Evolutionary conservation across 2,888 invertebrate species (phyloP).

Genomic region (Acrocyrtus sp.): DNA sequence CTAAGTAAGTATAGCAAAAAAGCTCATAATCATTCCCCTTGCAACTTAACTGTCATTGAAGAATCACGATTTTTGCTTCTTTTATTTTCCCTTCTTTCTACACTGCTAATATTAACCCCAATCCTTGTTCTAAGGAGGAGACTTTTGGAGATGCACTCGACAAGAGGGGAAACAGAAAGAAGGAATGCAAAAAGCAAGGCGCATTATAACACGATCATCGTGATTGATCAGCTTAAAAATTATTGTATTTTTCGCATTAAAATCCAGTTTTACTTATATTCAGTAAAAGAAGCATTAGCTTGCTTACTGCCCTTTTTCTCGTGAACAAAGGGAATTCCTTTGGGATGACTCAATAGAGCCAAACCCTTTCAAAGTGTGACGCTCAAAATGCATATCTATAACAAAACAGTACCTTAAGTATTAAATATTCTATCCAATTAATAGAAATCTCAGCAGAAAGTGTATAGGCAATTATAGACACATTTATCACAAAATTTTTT

Average conservation of each 20-base stretch:
- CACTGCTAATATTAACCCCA: constrained; percentile 39
- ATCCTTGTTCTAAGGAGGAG: not conserved
- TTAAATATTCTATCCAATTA: too few species aligned
- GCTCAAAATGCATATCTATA: constrained; percentile 9
- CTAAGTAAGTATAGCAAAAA: too few species aligned
- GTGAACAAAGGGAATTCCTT: constrained; percentile 2
- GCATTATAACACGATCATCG: not conserved
- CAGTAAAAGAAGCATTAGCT: too few species aligned
- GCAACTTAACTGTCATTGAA: constrained; percentile 38
- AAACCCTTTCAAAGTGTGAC: not conserved
- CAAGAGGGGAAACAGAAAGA: too few species aligned
- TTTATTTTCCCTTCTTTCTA: too few species aligned
- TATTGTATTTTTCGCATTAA: too few species aligned
- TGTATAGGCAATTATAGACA: too few species aligned
- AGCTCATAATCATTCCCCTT: constrained; percentile 6
- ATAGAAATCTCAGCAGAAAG: too few species aligned
- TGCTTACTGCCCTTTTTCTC: too few species aligned
- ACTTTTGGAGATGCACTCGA: constrained; percentile 14
- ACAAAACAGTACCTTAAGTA: not conserved
- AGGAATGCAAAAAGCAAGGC: constrained; percentile 12
- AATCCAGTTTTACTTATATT: constrained; percentile 25
- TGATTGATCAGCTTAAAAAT: constrained; percentile 15
- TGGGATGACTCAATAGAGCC: constrained; percentile 20
- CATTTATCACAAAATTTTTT: too few species aligned
- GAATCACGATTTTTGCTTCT: constrained; percentile 32